These are phyloP conservation scores for Caenorhabditis zanzibari DNA, from an alignment of 2,888 invertebrate genomes.

Conservation along the genomic window DNA sequence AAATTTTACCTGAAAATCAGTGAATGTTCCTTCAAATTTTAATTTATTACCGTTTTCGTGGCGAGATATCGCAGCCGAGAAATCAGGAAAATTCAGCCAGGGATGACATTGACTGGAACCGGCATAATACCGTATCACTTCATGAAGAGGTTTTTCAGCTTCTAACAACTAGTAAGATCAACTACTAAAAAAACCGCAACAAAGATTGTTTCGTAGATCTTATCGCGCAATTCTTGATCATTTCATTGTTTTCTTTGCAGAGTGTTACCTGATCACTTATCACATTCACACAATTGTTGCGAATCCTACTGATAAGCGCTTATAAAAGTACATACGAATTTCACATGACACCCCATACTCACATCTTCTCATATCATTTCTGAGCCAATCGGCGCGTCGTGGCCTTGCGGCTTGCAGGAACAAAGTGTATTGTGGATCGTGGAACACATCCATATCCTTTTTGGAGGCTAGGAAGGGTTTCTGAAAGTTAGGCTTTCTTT, in stretches of 20 bases:
- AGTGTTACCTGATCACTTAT: not conserved
- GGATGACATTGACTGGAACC: no score
- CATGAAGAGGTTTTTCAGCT: no score
- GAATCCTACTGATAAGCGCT: not conserved
- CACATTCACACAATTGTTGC: not conserved
- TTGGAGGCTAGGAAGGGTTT: constrained; percentile 98
- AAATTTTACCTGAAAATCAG: no score
- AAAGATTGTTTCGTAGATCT: not conserved
- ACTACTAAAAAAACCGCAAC: no score
- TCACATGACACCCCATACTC: constrained; percentile 83
- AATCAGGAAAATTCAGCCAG: no score
- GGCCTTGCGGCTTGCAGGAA: constrained; percentile 88
- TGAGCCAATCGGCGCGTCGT: constrained; percentile 97
- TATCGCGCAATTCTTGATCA: not conserved
- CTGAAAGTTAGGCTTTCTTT: constrained; percentile 85
- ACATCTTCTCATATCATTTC: constrained; percentile 99
- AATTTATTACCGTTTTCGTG: no score
- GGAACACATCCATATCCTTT: constrained; percentile 99
- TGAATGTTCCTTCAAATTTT: no score
- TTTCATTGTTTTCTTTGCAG: not conserved
- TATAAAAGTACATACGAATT: not conserved
- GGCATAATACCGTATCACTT: no score
- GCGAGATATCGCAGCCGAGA: no score
- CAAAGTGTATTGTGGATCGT: constrained; percentile 98
- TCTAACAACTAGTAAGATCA: no score